phyloP scores from a whole-genome alignment of 2,888 invertebrate genomes.

The Hermodice carunculata region DNA sequence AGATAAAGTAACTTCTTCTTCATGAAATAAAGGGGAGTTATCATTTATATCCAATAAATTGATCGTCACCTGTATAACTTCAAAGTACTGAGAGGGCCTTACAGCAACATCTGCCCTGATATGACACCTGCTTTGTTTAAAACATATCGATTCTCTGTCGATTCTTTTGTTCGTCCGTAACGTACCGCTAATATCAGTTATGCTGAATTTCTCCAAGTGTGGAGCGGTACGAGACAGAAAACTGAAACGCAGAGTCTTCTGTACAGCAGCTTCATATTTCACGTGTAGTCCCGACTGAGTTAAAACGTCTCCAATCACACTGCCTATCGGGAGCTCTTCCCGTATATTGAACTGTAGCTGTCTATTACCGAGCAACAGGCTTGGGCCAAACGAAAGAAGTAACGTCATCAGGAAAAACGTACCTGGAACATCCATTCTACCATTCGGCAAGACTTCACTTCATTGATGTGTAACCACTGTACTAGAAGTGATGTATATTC shows the following conservation, averaged over 20 bases:
- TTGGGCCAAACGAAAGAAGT: too few relatives aligned
- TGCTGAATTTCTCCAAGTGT: not conserved
- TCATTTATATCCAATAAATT: conserved; percentile 51
- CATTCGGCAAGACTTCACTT: too few relatives aligned
- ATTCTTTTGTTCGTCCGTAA: conserved; percentile 1
- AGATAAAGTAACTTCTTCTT: conserved; percentile 17
- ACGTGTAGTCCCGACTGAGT: conserved; percentile 22
- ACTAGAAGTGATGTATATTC: too few relatives aligned
- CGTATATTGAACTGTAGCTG: conserved; percentile 17
- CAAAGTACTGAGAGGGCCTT: conserved; percentile 67
- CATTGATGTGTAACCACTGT: too few relatives aligned
- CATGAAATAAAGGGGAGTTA: conserved; percentile 46
- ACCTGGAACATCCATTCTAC: too few relatives aligned
- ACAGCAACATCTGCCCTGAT: conserved; percentile 22
- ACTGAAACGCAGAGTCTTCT: not conserved
- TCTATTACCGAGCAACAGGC: too few relatives aligned
- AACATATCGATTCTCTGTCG: conserved; percentile 29
- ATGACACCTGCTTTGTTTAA: conserved; percentile 1
- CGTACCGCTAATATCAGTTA: conserved; percentile 2
- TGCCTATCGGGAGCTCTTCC: conserved; percentile 27
- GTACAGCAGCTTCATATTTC: conserved; percentile 5
- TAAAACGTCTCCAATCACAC: conserved; percentile 22
- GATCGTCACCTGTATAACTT: conserved; percentile 71
- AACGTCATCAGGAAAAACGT: too few relatives aligned
- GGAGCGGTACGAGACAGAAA: not conserved